Evolutionary conservation across 2,797 vertebrate species (phyloP), one percentile per base, ranked within the genome.

Genomic region (Sebastes vulpes): DNA sequence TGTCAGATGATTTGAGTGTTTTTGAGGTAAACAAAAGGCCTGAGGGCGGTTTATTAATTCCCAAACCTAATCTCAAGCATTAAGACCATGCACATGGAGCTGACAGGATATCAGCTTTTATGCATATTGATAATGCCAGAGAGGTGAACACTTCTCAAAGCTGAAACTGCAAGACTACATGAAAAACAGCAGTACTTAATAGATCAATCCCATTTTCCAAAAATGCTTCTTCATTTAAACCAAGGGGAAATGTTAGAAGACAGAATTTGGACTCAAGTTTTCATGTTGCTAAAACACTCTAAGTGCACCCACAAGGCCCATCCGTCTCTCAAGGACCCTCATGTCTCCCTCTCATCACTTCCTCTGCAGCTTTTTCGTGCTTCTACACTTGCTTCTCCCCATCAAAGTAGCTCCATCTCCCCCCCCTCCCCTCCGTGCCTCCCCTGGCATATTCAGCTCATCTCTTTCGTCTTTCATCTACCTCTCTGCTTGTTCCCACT

Each of bases 381-480:
- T 73, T 60, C 69, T 42, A 54, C 65, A 67, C 72, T 64, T 72
- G 38, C 65, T 66, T 58, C 64, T 72, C 20, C 28, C 57, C 65
- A 67, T 86, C 80, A 89, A 83, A 89, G 54, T 21, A 53, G 18
- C 84, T 76, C 64, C 70, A 69, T 81, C 67, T 70, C 32, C 4
- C 10, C 54, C 74, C 72, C 69, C 5, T 5, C 63, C 74, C 75
- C 60, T 54, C 68, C 9, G 7, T 54, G 16, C 72, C 67, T 87
- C 79, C 72, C 74, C 79, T 29, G 66, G 65, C 75, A 89, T 74
- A 83, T 84, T 81, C 85, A 66, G 74, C 85, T 91, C 75, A 60
- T 87, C 67, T 84, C 59, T 75, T 71, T 53, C 72, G 76, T 88
- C 89, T 93, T 93, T 94, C 93, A 93, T 91, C 90, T 79, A 65